Conservation (phyloP, 2,113 vertebrate species). For the Pelmatolapia mariae region DNA sequence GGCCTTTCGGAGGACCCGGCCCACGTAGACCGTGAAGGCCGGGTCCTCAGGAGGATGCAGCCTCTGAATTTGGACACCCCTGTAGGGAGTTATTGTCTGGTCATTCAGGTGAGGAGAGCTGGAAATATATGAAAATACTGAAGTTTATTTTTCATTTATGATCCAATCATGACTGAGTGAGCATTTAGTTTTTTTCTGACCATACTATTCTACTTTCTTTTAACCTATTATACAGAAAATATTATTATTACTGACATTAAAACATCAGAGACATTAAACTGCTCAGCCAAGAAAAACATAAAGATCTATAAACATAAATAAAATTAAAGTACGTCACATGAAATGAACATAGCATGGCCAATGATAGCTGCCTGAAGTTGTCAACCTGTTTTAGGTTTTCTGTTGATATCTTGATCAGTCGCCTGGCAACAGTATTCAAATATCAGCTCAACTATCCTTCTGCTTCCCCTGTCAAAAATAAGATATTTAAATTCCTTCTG, state of each 20-base stretch:
- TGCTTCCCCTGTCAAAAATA: background rate
- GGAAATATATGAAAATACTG: background rate
- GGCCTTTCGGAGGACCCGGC: background rate
- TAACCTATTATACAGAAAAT: background rate
- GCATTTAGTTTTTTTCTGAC: background rate
- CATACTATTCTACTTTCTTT: background rate
- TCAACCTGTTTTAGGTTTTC: background rate
- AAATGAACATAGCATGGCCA: background rate
- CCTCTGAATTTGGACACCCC: background rate
- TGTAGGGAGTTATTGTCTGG: background rate
- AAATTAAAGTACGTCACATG: fast-evolving
- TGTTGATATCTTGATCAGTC: background rate
- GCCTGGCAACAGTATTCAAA: background rate
- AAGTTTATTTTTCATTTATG: background rate
- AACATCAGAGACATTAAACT: background rate
- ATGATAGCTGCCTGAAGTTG: background rate
- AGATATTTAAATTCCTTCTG: background rate
- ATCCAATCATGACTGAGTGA: background rate
- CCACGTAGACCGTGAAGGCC: background rate
- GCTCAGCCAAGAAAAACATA: background rate
- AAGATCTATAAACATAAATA: background rate
- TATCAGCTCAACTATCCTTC: background rate
- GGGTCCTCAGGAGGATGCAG: background rate
- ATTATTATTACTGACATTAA: background rate
- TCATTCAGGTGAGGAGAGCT: background rate